Percentiles rank a stretch among this genome's conserved stretches.
These are phyloP conservation scores for Drosophila hydei DNA, from an alignment of 1,140 invertebrate genomes.

Conservation along the genomic window DNA sequence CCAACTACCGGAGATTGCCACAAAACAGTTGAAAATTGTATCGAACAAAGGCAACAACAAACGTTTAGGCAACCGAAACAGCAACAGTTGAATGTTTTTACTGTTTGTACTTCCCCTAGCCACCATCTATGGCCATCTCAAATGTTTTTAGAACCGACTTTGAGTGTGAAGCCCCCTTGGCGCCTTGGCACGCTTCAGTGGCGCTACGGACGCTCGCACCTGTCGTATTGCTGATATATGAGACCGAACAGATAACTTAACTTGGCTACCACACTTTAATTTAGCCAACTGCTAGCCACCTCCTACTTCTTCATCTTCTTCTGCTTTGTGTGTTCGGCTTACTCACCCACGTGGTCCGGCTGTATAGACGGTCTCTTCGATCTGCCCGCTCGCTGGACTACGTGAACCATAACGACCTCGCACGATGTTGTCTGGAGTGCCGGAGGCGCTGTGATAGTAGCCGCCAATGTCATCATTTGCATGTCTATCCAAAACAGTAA, in stretches of 20 bases:
- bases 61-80: slow-evolving; percentile 25
- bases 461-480: slow-evolving; percentile 87
- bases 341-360: slow-evolving; percentile 88
- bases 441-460: slow-evolving; percentile 87
- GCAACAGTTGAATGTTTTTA: neutral
- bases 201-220: slow-evolving; percentile 29
- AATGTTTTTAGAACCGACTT: slow-evolving; percentile 58
- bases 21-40: slow-evolving; percentile 58
- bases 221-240: slow-evolving; percentile 61
- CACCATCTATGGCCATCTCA: neutral
- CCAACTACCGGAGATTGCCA: slow-evolving; percentile 76
- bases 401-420: slow-evolving; percentile 87
- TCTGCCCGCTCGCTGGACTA: slow-evolving; percentile 87
- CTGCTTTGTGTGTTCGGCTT: slow-evolving; percentile 17
- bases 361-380: slow-evolving; percentile 89
- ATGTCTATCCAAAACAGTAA: slow-evolving; percentile 84
- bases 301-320: slow-evolving; percentile 6
- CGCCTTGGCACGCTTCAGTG: slow-evolving; percentile 69
- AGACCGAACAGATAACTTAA: slow-evolving; percentile 64
- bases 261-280: slow-evolving; percentile 58
- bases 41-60: slow-evolving; percentile 26
- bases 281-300: slow-evolving; percentile 20
- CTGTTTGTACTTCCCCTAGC: neutral
- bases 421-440: slow-evolving; percentile 86
- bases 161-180: slow-evolving; percentile 13